Percentiles rank a stretch among this genome's conserved stretches.
phyloP scores from a whole-genome alignment of 2,888 invertebrate species.

The Chrysolina oricalcia region DNA sequence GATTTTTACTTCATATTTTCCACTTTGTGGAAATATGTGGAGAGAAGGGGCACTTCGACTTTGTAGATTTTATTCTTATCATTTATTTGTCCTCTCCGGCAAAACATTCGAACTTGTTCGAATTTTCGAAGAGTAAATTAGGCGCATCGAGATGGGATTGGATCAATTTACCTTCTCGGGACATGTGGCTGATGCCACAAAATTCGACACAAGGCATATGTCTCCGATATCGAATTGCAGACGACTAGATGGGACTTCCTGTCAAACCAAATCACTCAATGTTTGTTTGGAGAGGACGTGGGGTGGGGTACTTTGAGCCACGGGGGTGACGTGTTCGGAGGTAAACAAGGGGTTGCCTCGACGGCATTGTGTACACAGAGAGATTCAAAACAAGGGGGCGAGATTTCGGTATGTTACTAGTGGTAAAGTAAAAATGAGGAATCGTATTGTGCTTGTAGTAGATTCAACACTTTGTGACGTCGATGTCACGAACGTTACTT shows the following conservation, averaged over 20 bases:
- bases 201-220: constrained; percentile 20
- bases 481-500: no score
- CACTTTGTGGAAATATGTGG: no score
- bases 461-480: no score
- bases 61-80: no score
- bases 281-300: constrained; percentile 22
- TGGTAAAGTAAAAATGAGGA: not conserved
- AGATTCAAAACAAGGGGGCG: not conserved
- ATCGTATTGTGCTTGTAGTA: not conserved
- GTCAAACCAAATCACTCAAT: constrained; percentile 22
- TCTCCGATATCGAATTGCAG: constrained; percentile 11
- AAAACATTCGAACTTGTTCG: no score
- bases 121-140: not conserved
- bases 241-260: constrained; percentile 27
- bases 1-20: no score
- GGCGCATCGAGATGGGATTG: not conserved
- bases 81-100: no score
- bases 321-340: not conserved
- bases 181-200: constrained; percentile 12
- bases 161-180: not conserved
- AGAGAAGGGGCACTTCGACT: no score
- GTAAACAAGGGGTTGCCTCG: constrained; percentile 11
- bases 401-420: not conserved
- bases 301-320: not conserved
- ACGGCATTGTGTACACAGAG: not conserved